These are phyloP conservation scores for Manis crassicaudata DNA, from an alignment of 2,797 vertebrate species.

Conservation along the genomic window DNA sequence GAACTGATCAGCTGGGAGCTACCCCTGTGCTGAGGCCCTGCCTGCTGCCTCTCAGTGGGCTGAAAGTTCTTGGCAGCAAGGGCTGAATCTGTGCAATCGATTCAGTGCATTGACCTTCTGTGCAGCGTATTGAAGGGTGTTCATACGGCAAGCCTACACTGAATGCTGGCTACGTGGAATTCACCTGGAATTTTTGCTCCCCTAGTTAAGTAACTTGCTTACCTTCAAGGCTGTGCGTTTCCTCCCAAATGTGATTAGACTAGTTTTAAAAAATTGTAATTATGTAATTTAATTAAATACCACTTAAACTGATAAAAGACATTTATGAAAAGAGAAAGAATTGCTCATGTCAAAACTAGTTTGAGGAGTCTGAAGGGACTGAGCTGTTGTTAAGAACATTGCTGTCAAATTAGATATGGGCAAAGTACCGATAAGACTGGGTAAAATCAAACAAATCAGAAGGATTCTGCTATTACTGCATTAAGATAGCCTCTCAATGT, in stretches of 20 bases:
- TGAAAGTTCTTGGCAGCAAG: background rate
- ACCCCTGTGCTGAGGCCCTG: fast-evolving
- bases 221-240: background rate
- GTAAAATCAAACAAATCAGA: background rate
- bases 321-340: background rate
- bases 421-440: background rate
- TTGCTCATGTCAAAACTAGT: slow-evolving; percentile 16
- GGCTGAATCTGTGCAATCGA: background rate
- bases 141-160: background rate
- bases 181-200: no score
- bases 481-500: background rate
- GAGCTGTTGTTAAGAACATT: background rate
- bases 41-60: background rate
- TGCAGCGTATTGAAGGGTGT: background rate
- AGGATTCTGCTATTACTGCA: background rate
- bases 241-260: background rate
- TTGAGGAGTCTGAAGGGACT: background rate
- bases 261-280: background rate
- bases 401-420: slow-evolving; percentile 24
- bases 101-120: background rate
- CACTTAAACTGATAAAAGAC: background rate
- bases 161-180: background rate
- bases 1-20: background rate
- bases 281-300: slow-evolving; percentile 19
- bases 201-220: background rate